phyloP scores from a whole-genome alignment of 2,888 invertebrate genomes.

The Eupeodes luniger region DNA sequence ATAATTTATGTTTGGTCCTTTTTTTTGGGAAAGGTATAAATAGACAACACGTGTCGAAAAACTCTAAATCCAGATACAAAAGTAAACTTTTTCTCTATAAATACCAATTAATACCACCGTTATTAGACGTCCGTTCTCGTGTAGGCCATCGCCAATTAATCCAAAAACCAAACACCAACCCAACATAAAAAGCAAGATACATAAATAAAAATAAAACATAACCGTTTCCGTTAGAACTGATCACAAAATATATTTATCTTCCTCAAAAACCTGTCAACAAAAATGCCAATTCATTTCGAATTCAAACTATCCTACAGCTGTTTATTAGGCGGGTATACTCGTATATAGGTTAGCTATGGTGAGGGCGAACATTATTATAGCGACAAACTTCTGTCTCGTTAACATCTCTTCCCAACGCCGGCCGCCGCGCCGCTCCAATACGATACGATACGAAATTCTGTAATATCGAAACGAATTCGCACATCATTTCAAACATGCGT shows the following conservation, averaged over 20 bases:
- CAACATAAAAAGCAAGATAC: neutral
- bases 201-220: neutral
- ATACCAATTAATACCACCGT: neutral
- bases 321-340: no score
- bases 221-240: neutral
- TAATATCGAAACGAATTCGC: slow-evolving; percentile 4
- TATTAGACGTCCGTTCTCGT: no score
- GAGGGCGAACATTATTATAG: neutral
- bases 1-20: no score
- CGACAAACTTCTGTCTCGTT: neutral
- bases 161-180: neutral
- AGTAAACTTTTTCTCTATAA: neutral
- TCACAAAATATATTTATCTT: slow-evolving; percentile 37
- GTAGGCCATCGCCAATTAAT: neutral
- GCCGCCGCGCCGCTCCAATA: no score
- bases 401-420: neutral
- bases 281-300: slow-evolving; percentile 33
- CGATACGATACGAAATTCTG: neutral
- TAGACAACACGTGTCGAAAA: neutral
- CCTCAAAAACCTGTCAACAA: slow-evolving; percentile 37
- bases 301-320: neutral
- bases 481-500: slow-evolving; percentile 14
- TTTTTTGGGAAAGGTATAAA: neutral
- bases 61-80: neutral
- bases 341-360: neutral